phyloP scores from a whole-genome alignment of 1,140 invertebrate species.

The Drosophila gunungcola region DNA sequence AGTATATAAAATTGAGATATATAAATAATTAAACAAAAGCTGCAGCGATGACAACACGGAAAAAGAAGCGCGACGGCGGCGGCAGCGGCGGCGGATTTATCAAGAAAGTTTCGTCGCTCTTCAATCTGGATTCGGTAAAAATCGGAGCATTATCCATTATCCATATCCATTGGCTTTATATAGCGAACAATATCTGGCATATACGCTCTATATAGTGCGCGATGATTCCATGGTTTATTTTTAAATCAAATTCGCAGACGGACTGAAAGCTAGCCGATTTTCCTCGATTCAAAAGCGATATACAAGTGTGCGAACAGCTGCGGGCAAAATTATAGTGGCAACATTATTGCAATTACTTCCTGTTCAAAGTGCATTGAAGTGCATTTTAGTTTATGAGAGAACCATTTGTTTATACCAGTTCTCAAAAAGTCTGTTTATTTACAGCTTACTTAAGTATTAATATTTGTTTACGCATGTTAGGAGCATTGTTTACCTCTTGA shows the following conservation, averaged over 20 bases:
- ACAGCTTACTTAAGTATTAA: background rate
- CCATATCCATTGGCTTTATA: conserved; percentile 40
- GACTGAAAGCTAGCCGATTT: conserved; percentile 37
- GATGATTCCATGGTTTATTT: conserved; percentile 84
- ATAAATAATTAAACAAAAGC: background rate
- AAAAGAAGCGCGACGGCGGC: conserved; percentile 90
- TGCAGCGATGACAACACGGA: conserved; percentile 89
- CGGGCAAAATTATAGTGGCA: conserved; percentile 3
- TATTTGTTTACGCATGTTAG: background rate
- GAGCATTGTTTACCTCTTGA: background rate
- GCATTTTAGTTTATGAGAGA: background rate
- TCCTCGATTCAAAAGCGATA: conserved; percentile 24
- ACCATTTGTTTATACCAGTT: background rate
- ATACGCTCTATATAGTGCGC: conserved; percentile 29
- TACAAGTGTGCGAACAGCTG: conserved; percentile 32
- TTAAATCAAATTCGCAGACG: conserved; percentile 65
- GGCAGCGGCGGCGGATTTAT: conserved; percentile 87
- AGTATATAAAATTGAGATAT: conserved; percentile 13
- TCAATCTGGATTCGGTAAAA: conserved; percentile 93
- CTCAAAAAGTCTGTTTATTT: background rate
- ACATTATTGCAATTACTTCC: background rate
- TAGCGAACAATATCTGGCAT: conserved; percentile 35
- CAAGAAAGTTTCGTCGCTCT: conserved; percentile 93
- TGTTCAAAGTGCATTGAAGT: background rate
- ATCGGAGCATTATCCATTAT: conserved; percentile 14